A percentile compares a stretch with the other conserved stretches of the same genome.
These are phyloP conservation scores for Troglohyphantes excavatus DNA, from an alignment of 2,888 invertebrate species.

Conservation along the genomic window DNA sequence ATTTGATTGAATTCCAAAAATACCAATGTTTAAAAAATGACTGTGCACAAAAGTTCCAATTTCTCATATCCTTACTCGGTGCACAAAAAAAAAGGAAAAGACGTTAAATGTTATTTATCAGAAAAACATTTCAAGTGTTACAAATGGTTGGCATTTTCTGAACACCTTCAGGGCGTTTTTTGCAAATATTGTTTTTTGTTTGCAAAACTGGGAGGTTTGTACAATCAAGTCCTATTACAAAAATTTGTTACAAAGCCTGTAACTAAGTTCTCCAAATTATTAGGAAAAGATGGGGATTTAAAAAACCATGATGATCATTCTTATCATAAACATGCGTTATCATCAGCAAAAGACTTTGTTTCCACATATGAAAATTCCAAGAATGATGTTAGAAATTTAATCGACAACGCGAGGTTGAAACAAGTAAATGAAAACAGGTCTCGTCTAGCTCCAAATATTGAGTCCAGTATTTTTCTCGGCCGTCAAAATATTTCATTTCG, in stretches of 20 bases:
- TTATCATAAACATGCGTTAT: background rate
- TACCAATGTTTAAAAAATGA: too few species aligned
- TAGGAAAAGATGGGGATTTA: background rate
- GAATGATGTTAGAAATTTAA: background rate
- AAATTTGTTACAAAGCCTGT: background rate
- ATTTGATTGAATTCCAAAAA: too few species aligned
- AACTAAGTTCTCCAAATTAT: background rate
- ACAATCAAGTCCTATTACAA: background rate
- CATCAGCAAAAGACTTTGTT: background rate
- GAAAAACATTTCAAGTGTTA: too few species aligned
- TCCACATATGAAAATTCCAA: background rate
- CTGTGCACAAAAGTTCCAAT: too few species aligned
- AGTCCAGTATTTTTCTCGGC: background rate
- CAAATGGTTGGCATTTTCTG: too few species aligned
- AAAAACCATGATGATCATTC: background rate
- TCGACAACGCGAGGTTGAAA: background rate
- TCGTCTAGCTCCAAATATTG: background rate
- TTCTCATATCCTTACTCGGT: too few species aligned
- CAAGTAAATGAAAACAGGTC: background rate
- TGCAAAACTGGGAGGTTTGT: too few species aligned
- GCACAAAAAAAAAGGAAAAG: too few species aligned
- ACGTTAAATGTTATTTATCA: too few species aligned
- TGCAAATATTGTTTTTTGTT: too few species aligned
- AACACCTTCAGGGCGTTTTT: too few species aligned
- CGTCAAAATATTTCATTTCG: background rate